These are phyloP conservation scores for Anas platyrhynchos DNA, from an alignment of 2,113 vertebrate species.

Conservation along the genomic window DNA sequence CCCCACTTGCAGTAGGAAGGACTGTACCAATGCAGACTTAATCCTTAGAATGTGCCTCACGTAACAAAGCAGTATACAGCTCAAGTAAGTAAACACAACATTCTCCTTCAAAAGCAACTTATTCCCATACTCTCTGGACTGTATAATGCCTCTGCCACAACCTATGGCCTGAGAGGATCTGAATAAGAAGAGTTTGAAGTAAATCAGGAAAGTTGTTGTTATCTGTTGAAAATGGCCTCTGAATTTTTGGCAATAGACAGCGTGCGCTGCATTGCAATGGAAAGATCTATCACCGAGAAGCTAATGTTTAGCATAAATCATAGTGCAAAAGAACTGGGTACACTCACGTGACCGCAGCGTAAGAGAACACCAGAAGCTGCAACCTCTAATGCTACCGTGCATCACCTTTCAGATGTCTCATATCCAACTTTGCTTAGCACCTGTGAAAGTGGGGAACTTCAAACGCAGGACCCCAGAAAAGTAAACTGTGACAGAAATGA, in stretches of 20 bases:
- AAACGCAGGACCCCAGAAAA: background rate
- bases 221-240: background rate
- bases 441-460: background rate
- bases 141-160: background rate
- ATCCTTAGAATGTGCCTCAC: background rate
- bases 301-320: background rate
- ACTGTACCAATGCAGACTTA: background rate
- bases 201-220: background rate
- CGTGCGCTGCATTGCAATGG: rapidly evolving
- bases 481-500: background rate
- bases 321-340: background rate
- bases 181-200: background rate
- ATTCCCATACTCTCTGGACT: background rate
- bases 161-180: background rate
- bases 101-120: background rate
- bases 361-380: background rate
- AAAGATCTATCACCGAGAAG: background rate
- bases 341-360: rapidly evolving
- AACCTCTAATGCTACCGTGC: background rate
- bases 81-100: background rate
- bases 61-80: background rate
- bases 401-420: background rate
- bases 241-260: background rate
- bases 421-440: background rate
- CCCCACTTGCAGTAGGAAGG: background rate